Base-by-base conservation (phyloP, 2,113 vertebrate species). In the Carassius auratus region DNA sequence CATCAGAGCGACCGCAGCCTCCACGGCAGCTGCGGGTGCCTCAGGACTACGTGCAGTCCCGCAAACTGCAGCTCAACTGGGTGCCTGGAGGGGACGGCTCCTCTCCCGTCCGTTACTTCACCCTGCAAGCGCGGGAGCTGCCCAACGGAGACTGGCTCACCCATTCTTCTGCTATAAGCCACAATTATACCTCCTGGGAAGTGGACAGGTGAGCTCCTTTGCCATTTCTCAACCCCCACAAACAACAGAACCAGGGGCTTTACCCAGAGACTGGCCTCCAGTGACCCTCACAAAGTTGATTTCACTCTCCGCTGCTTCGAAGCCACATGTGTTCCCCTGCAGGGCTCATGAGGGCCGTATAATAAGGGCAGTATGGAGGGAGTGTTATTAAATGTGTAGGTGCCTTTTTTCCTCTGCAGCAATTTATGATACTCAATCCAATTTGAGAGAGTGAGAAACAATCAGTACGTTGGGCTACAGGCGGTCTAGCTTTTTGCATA, bases 81-180 rank as follows among this genome's bases (percentile, higher is more conserved):
- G 89, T 96, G 50, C 96, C 94, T 0, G 97, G 97, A 8, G 95
- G 96, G 0, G 96, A 98, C 0, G 96, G 97, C 0, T 97, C 97
- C 0, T 98, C 97, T 0, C 98, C 97, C 0, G 93, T 99, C 80
- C 95, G 98, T 0, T 98, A 98, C 90, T 97, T 98, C 89, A 98
- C 96, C 0, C 92, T 98, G 3, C 97, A 99, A 91, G 90, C 95
- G n/a, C 95, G 93, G 48, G 95, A 98, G 90, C 95, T 98, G 86
- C 97, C 97, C 0, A 19, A 38, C 0, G 95, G 94, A 6, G 94
- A 89, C 33, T 99, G 98, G 98, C 94, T 89, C 74, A 95, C 95
- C 10, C 97, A 97, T 91, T 95, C 95, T 14, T 95, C 96, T 0
- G 96, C 97, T 88, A 78, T 99, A 92, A 95, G 94, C 66, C 96